These are phyloP conservation scores for Habrosyne pyritoides DNA, from an alignment of 2,888 invertebrate species.

Conservation along the genomic window DNA sequence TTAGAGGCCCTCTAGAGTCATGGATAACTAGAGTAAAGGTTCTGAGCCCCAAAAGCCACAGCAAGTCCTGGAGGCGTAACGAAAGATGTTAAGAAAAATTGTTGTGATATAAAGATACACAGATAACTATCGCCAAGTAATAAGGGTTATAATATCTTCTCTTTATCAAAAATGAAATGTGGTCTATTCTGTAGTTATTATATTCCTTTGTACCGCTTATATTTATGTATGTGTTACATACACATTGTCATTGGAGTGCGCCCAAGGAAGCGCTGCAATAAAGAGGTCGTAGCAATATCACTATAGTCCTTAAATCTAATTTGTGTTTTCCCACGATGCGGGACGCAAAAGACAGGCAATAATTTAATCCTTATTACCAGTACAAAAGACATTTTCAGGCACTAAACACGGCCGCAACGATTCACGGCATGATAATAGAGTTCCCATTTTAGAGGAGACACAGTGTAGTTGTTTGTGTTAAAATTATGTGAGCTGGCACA, in stretches of 20 bases:
- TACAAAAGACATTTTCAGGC: slow-evolving; percentile 6
- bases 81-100: too few species aligned
- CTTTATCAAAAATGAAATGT: too few species aligned
- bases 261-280: neutral
- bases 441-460: slow-evolving; percentile 34
- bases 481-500: slow-evolving; percentile 48
- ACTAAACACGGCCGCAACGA: slow-evolving; percentile 12
- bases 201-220: too few species aligned
- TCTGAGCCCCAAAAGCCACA: too few species aligned
- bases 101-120: too few species aligned
- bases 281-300: neutral
- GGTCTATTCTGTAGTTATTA: too few species aligned
- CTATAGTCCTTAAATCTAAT: slow-evolving; percentile 1
- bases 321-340: neutral
- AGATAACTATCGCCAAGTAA: too few species aligned
- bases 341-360: neutral
- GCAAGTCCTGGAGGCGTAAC: too few species aligned
- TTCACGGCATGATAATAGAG: slow-evolving; percentile 25
- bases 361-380: slow-evolving; percentile 6
- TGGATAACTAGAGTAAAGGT: too few species aligned
- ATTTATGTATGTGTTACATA: too few species aligned
- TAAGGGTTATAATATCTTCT: too few species aligned
- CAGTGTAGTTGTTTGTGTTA: slow-evolving; percentile 35
- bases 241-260: neutral
- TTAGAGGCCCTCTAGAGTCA: too few species aligned